Conservation (phyloP, 2,797 vertebrate species). For the Triplophysa yarkandensis region DNA sequence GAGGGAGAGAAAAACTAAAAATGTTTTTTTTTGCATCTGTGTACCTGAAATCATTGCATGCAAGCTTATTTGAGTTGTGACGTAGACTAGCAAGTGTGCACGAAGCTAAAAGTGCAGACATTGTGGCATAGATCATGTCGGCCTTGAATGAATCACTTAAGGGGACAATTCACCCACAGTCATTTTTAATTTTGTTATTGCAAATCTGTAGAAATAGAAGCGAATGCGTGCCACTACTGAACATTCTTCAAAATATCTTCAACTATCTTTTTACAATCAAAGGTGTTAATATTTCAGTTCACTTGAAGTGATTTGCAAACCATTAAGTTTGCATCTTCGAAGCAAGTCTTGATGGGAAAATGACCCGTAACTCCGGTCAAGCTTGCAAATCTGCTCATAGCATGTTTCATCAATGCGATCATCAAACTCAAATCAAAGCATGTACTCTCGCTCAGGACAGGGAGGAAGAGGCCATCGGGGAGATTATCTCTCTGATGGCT, state of each 20-base stretch:
- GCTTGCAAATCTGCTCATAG: not conserved
- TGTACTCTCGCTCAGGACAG: not conserved
- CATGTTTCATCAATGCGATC: not conserved
- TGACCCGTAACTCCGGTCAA: not conserved
- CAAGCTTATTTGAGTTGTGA: not conserved
- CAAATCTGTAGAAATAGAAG: too few species aligned
- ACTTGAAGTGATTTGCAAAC: not conserved
- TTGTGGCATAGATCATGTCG: not conserved
- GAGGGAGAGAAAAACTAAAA: not conserved
- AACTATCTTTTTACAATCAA: too few species aligned
- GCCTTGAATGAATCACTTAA: not conserved
- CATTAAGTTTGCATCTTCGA: not conserved
- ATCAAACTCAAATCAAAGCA: not conserved
- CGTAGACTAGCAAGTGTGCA: not conserved
- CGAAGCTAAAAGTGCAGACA: not conserved
- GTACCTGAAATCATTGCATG: slow-evolving; percentile 1
- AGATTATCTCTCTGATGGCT: not conserved
- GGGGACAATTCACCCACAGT: too few species aligned
- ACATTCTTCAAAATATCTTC: too few species aligned
- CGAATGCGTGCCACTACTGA: too few species aligned
- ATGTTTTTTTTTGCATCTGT: slow-evolving; percentile 13
- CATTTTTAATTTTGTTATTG: too few species aligned
- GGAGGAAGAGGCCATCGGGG: not conserved
- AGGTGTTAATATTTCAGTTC: not conserved
- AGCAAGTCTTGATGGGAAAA: not conserved